A percentile compares a stretch with the other conserved stretches of the same genome.
Evolutionary conservation across 2,888 invertebrate genomes (phyloP).

Genomic region (Ophioninae sp.): DNA sequence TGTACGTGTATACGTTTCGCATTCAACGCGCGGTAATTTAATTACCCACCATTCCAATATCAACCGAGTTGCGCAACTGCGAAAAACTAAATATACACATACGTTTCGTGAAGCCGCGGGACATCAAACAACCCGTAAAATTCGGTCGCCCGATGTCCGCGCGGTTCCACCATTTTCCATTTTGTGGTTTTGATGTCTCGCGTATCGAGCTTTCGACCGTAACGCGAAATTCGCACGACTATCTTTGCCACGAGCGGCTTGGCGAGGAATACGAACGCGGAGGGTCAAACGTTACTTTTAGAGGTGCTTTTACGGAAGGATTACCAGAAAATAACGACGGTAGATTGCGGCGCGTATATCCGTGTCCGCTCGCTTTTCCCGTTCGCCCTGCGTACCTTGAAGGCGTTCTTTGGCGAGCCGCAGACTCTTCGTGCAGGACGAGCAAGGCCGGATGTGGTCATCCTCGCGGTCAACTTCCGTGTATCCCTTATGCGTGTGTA

Average conservation of each 20-base stretch:
- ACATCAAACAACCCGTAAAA: background rate
- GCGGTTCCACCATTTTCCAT: background rate
- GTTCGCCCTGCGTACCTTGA: conserved; percentile 10
- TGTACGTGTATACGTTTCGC: background rate
- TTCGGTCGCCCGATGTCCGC: background rate
- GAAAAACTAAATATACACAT: background rate
- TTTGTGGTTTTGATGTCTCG: background rate
- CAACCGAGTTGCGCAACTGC: background rate
- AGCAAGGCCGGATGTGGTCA: conserved; percentile 62
- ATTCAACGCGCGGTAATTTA: background rate
- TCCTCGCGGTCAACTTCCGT: conserved; percentile 55
- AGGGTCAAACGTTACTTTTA: conserved; percentile 9
- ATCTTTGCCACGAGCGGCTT: background rate
- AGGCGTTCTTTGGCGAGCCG: conserved; percentile 14
- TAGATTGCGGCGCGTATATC: conserved; percentile 7
- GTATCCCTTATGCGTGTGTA: conserved; percentile 6
- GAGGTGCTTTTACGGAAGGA: background rate
- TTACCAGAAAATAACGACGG: conserved; percentile 13
- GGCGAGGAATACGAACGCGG: background rate
- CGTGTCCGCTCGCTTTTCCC: background rate
- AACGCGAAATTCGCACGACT: background rate
- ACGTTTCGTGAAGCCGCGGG: background rate
- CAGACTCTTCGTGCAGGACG: conserved; percentile 44
- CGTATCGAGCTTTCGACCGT: background rate
- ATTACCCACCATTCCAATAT: background rate